phyloP scores from a whole-genome alignment of 2,888 invertebrate species.

The Lingula anatina region DNA sequence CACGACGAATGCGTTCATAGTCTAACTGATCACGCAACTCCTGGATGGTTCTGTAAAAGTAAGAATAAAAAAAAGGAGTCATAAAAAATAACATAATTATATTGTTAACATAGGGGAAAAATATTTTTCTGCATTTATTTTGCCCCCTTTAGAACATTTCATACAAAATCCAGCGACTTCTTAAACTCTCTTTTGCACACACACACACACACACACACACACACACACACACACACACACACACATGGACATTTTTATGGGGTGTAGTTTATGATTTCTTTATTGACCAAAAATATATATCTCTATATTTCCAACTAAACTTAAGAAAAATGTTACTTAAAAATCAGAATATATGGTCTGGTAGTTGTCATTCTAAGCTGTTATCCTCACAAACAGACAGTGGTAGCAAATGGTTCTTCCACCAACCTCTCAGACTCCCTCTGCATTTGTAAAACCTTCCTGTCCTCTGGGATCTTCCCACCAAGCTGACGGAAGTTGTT shows the following conservation, averaged over 20 bases:
- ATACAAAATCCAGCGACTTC: too few species aligned
- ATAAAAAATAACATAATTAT: not conserved
- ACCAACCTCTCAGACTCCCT: slow-evolving; percentile 22
- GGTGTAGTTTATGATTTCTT: too few species aligned
- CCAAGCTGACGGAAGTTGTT: slow-evolving; percentile 51
- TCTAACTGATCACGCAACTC: slow-evolving; percentile 50
- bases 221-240: not conserved
- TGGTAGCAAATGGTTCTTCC: too few species aligned
- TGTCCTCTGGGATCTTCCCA: slow-evolving; percentile 45
- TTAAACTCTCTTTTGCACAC: not conserved
- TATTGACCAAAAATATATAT: too few species aligned
- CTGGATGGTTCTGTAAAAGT: slow-evolving; percentile 38
- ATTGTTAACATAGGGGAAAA: not conserved
- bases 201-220: not conserved
- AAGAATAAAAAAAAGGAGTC: not conserved
- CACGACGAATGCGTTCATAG: slow-evolving; percentile 46
- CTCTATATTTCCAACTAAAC: too few species aligned
- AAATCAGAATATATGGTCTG: too few species aligned
- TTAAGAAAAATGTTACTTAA: too few species aligned
- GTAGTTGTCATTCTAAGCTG: too few species aligned
- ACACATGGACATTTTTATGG: too few species aligned
- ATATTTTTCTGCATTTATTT: not conserved
- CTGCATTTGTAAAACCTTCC: slow-evolving; percentile 30
- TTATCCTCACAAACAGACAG: too few species aligned
- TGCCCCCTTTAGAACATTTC: too few species aligned